Evolutionary conservation across 2,888 invertebrate species (phyloP).

Genomic region (Phymatocera aterrima): DNA sequence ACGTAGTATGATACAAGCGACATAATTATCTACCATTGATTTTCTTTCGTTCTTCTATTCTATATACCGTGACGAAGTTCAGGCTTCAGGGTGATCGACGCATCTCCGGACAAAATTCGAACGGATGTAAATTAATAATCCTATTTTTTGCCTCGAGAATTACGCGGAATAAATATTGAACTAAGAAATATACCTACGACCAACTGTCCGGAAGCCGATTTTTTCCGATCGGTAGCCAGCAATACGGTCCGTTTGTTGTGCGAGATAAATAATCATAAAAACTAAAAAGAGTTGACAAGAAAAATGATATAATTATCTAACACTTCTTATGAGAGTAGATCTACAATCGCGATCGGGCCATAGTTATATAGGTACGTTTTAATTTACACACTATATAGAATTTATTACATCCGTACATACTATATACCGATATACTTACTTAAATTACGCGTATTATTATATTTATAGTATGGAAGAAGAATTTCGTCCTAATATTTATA

Average conservation of each 20-base stretch:
- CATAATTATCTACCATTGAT: background rate
- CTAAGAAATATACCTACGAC: background rate
- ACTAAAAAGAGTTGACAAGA: background rate
- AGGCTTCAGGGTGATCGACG: background rate
- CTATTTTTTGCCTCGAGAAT: background rate
- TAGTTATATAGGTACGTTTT: background rate
- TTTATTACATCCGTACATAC: background rate
- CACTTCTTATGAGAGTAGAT: no score
- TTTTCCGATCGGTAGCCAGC: slow-evolving; percentile 12
- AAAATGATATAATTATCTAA: background rate
- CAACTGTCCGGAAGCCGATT: background rate
- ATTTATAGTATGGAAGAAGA: background rate
- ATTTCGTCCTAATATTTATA: slow-evolving; percentile 56
- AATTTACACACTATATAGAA: background rate
- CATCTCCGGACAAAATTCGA: background rate
- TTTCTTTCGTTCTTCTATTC: background rate
- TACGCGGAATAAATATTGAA: background rate
- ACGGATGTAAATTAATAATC: background rate
- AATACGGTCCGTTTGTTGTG: background rate
- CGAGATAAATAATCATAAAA: background rate
- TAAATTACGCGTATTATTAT: no score
- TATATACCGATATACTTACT: no score
- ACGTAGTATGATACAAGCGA: background rate
- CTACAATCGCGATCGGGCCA: background rate
- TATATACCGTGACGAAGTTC: background rate